phyloP scores from a whole-genome alignment of 2,888 invertebrate species.

The Coelopa pilipes region DNA sequence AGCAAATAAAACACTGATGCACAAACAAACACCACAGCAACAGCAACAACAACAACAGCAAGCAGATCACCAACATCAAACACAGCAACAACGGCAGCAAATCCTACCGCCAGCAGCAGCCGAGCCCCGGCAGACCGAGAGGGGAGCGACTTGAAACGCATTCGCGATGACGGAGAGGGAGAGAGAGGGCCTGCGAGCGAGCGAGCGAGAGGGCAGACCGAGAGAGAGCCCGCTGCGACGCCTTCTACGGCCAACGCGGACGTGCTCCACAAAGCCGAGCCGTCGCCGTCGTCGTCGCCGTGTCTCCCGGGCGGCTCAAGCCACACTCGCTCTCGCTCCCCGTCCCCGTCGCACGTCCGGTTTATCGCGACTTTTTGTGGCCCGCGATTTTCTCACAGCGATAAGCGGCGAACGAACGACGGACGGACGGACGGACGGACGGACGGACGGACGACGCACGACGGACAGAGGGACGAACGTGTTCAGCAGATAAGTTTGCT shows the following conservation, averaged over 20 bases:
- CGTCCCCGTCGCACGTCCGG: not conserved
- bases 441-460: not conserved
- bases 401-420: constrained; percentile 9
- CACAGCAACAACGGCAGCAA: not conserved
- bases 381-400: constrained; percentile 29
- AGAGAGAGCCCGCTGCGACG: not conserved
- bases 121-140: not conserved
- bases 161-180: not conserved
- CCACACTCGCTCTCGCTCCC: not conserved
- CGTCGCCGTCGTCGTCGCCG: not conserved
- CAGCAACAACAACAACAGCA: not conserved
- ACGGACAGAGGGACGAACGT: constrained; percentile 12
- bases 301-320: not conserved
- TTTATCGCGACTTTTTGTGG: constrained; percentile 1
- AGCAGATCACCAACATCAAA: not conserved
- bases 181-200: not conserved
- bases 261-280: not conserved
- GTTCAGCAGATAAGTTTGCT: constrained; percentile 25
- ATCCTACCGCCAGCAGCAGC: not conserved
- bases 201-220: not conserved
- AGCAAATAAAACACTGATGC: constrained; percentile 21
- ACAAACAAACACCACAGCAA: not conserved
- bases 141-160: too few species aligned
- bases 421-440: too few species aligned
- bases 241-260: not conserved